phyloP scores from a whole-genome alignment of 2,113 vertebrate genomes.

The Engraulis encrasicolus region DNA sequence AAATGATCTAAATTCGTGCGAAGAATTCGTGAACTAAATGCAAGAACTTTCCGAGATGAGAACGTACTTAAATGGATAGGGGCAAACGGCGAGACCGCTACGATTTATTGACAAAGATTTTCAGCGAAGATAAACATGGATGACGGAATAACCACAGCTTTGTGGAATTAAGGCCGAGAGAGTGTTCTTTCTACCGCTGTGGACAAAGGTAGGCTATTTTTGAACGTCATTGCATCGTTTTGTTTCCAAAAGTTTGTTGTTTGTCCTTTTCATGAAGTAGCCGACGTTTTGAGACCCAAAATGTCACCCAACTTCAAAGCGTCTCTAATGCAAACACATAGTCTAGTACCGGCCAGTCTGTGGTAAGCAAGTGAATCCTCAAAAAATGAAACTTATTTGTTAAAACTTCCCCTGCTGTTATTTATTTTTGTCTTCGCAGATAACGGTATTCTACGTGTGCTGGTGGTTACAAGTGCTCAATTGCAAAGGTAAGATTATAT shows the following conservation, averaged over 20 bases:
- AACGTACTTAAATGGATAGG: conserved; percentile 24
- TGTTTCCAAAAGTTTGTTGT: not conserved
- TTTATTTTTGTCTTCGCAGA: not conserved
- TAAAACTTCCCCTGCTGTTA: not conserved
- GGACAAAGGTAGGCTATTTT: conserved; percentile 11
- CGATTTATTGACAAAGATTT: conserved; percentile 24
- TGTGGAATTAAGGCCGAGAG: conserved; percentile 44
- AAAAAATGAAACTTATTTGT: too few relatives aligned
- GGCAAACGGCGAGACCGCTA: not conserved
- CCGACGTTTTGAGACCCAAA: not conserved
- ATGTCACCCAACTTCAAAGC: too few relatives aligned
- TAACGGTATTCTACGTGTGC: not conserved
- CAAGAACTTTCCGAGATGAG: not conserved
- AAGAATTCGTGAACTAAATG: not conserved
- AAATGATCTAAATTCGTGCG: not conserved
- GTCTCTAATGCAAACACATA: too few relatives aligned
- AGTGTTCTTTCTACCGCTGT: not conserved
- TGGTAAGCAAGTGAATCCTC: too few relatives aligned
- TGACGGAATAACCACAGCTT: conserved; percentile 41
- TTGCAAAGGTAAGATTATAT: not conserved
- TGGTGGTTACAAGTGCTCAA: not conserved
- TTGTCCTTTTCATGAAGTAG: not conserved
- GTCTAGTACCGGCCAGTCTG: too few relatives aligned
- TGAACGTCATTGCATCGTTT: not conserved
- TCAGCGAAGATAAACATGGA: conserved; percentile 51